Evolutionary conservation across 2,113 vertebrate species (phyloP), one percentile per base, ranked within the genome.

Genomic region (Dipodomys ordii): DNA sequence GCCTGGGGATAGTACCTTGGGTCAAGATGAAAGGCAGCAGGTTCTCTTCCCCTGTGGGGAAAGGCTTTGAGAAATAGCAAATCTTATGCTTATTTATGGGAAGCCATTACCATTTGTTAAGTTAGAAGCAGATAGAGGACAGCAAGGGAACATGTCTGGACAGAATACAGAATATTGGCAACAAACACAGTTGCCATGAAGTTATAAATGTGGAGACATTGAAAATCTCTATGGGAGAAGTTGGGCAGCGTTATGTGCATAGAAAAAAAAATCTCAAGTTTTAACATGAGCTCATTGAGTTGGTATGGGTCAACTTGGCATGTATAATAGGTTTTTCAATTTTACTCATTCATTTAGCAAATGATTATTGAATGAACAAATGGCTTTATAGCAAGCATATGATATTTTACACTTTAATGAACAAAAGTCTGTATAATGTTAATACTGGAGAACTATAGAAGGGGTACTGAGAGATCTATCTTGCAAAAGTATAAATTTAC

Each of bases 341-440:
- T 69, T 62, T 35, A 88, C 60, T 95, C 27, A 71, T 65, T 96
- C n/a, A 68, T 73, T 90, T 77, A 94, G 27, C 11, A 68, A 71
- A 82, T 79, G 9, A 62, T 53, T 68, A 79, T 27, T 65, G 32
- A 87, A 44, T 74, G 72, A 92, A 86, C 83, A 83, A 67, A 88
- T 44, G 23, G 19, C 13, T 71, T 73, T 67, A 69, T 6, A 39
- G 4, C 57, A 53, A 6, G 80, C 15, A 76, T 8, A 35, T 28
- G 6, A 30, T 71, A 19, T 79, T 89, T 49, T 39, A 65, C 71
- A 35, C 23, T 25, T 91, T 81, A 19, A 4, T 32, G 30, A 88
- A 6, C 46, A 84, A 91, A 80, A 62, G 2, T 49, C 1, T 20
- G 22, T 53, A 35, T 82, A 89, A 87, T 53, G 30, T 88, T 74